phyloP scores from a whole-genome alignment of 2,797 vertebrate genomes.

The Amblyopsis hoosieri region DNA sequence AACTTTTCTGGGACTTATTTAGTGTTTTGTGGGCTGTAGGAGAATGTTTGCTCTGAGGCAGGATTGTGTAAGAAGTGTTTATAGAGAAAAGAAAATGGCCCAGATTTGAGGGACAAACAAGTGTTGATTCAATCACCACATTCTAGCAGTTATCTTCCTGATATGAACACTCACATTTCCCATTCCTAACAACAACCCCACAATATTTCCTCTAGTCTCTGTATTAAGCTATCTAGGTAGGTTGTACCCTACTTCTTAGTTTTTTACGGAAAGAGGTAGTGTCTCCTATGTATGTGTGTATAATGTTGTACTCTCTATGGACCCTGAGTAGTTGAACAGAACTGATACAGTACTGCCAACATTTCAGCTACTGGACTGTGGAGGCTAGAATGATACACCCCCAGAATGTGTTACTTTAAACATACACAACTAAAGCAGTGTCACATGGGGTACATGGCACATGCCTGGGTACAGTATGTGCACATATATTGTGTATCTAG shows the following conservation, averaged over 20 bases:
- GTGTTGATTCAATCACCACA: conserved; percentile 29
- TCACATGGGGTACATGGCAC: background rate
- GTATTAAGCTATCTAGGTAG: background rate
- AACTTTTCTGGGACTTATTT: conserved; percentile 41
- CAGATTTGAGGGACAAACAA: conserved; percentile 30
- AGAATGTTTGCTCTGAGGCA: conserved; percentile 38
- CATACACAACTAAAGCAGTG: conserved; percentile 4
- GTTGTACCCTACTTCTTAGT: background rate
- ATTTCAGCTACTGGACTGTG: no score
- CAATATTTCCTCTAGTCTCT: background rate
- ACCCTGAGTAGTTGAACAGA: background rate
- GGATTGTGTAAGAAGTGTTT: conserved; percentile 48
- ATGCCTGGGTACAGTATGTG: conserved; percentile 35
- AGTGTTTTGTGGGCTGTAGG: conserved; percentile 51
- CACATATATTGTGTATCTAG: background rate
- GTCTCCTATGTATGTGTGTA: background rate
- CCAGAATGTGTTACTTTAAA: conserved; percentile 43
- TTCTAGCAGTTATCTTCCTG: background rate
- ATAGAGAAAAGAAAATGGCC: conserved; percentile 21
- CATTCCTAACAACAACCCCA: background rate
- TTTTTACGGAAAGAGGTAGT: conserved; percentile 4
- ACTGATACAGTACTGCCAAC: conserved; percentile 14
- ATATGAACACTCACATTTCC: background rate
- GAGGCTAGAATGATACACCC: no score
- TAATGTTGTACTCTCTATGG: conserved; percentile 1